A percentile compares a stretch with the other conserved stretches of the same genome.
Conservation (phyloP, 2,888 invertebrate genomes). For the Acleris literana region DNA sequence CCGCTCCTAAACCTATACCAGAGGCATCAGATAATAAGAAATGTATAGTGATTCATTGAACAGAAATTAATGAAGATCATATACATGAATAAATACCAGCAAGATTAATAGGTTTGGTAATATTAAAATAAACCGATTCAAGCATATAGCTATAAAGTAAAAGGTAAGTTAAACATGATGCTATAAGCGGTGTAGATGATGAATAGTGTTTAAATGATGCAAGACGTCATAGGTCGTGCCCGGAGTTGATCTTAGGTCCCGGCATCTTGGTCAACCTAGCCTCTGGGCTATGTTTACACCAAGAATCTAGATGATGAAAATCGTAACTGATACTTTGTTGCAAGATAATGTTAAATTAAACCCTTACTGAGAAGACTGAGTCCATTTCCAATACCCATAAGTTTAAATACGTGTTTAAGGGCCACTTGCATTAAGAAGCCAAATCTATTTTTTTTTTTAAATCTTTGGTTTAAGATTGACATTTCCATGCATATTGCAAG, state of each 20-base stretch:
- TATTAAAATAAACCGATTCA: no score
- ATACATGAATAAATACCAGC: no score
- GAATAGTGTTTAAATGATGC: constrained; percentile 7
- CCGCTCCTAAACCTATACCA: neutral
- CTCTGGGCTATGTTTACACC: neutral
- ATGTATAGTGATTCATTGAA: no score
- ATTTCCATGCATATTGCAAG: no score
- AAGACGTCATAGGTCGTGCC: constrained; percentile 8
- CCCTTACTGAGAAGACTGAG: neutral
- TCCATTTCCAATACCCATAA: no score
- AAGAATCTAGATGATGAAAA: constrained; percentile 3
- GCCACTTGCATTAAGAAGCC: no score
- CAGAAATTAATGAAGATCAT: no score
- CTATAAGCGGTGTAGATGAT: neutral
- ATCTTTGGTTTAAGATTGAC: no score
- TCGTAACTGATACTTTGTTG: neutral
- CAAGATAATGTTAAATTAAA: neutral
- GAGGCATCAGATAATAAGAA: no score
- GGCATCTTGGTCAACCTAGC: constrained; percentile 8
- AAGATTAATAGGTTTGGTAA: no score
- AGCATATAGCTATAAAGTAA: neutral
- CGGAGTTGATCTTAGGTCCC: neutral
- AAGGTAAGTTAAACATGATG: neutral
- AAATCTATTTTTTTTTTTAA: no score
- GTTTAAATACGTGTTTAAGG: no score